These are phyloP conservation scores for Dryocosmus kuriphilus DNA, from an alignment of 2,888 invertebrate species.

Conservation along the genomic window DNA sequence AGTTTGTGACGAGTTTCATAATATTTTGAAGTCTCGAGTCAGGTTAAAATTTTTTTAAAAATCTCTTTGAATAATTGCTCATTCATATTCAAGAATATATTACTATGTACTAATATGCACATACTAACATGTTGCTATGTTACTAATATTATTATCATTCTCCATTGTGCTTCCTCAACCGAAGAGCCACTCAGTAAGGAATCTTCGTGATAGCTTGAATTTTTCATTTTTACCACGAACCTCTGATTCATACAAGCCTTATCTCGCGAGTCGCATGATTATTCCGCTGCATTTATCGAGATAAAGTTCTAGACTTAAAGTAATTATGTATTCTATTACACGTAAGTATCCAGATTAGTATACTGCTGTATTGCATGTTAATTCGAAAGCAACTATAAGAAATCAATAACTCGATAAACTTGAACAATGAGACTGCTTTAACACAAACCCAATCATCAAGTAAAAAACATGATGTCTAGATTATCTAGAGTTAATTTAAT, in stretches of 20 bases:
- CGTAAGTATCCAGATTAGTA: not conserved
- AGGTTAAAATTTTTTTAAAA: not conserved
- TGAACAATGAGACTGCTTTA: slow-evolving; percentile 22
- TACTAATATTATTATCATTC: not conserved
- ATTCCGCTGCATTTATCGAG: slow-evolving; percentile 5
- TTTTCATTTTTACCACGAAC: not conserved
- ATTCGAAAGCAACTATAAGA: not conserved
- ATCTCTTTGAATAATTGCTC: not conserved
- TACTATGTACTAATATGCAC: no score
- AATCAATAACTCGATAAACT: slow-evolving; percentile 15
- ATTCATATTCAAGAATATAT: no score
- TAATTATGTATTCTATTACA: slow-evolving; percentile 7
- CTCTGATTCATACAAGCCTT: not conserved
- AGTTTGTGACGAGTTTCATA: not conserved
- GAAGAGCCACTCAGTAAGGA: not conserved
- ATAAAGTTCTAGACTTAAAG: slow-evolving; percentile 25
- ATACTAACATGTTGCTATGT: not conserved
- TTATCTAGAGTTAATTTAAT: not conserved
- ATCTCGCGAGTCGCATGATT: not conserved
- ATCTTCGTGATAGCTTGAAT: not conserved
- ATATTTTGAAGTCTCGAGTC: slow-evolving; percentile 23
- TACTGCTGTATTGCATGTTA: not conserved
- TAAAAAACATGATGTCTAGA: not conserved
- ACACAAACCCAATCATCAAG: not conserved
- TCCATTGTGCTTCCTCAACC: not conserved